These are phyloP conservation scores for Enoplosus armatus DNA, from an alignment of 2,797 vertebrate genomes.

Conservation along the genomic window DNA sequence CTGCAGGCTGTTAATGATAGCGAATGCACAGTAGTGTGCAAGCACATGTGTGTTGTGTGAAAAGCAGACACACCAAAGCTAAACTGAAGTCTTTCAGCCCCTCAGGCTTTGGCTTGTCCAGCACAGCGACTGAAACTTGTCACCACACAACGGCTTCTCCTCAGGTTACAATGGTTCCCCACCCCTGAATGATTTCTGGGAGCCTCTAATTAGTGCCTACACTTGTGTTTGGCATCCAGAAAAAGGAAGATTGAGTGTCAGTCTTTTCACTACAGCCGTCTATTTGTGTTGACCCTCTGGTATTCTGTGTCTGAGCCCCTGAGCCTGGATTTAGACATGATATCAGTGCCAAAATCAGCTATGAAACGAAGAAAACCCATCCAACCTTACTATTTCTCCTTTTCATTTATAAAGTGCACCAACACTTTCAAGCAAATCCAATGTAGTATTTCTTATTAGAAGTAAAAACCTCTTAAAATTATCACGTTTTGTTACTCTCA, in stretches of 20 bases:
- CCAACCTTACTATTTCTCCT: not conserved
- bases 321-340: conserved; percentile 67
- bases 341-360: conserved; percentile 44
- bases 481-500: not conserved
- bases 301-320: conserved; percentile 54
- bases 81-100: conserved; percentile 61
- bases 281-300: conserved; percentile 65
- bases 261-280: conserved; percentile 65
- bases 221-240: conserved; percentile 73
- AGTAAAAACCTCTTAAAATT: not conserved
- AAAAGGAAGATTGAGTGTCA: conserved; percentile 71
- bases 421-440: not conserved
- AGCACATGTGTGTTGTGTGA: conserved; percentile 40
- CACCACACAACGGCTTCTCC: conserved; percentile 63
- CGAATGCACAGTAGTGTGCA: conserved; percentile 35
- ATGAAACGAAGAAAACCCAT: conserved; percentile 23
- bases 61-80: conserved; percentile 52
- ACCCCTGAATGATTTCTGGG: conserved; percentile 63
- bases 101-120: conserved; percentile 45
- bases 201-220: conserved; percentile 80
- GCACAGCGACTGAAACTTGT: conserved; percentile 43
- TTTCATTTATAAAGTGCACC: not conserved
- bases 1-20: conserved; percentile 59
- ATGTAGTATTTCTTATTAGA: not conserved
- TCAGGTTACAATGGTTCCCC: conserved; percentile 67